Percentiles rank a stretch among this genome's conserved stretches.
Evolutionary conservation across 2,113 vertebrate genomes (phyloP).

Genomic region (Cyprinus carpio): DNA sequence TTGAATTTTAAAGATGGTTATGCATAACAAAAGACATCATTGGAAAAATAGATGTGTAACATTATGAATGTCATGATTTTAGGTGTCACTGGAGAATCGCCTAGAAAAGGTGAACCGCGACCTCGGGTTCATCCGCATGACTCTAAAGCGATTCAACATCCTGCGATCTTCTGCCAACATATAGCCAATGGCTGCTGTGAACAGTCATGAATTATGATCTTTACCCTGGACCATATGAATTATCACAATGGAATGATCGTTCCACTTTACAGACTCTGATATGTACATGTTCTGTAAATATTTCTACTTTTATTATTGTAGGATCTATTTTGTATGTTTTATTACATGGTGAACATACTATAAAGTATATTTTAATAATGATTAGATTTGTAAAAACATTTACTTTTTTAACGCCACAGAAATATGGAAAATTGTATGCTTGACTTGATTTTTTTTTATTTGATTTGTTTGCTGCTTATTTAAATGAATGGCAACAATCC

Average conservation of each 20-base stretch:
- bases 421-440: conserved; percentile 60
- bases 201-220: conserved; percentile 46
- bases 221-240: conserved; percentile 16
- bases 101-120: conserved; percentile 89
- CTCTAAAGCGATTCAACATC: conserved; percentile 90
- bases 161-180: conserved; percentile 88
- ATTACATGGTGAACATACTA: conserved; percentile 58
- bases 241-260: conserved; percentile 21
- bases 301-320: conserved; percentile 70
- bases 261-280: conserved; percentile 59
- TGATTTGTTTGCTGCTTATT: conserved; percentile 47
- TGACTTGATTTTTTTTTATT: conserved; percentile 56
- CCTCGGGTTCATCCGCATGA: conserved; percentile 93
- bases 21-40: neutral
- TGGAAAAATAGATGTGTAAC: neutral
- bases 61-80: neutral
- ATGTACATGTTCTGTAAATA: conserved; percentile 63
- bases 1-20: neutral
- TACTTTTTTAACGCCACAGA: conserved; percentile 69
- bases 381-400: conserved; percentile 72
- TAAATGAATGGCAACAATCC: conserved; percentile 48
- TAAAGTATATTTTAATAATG: conserved; percentile 75
- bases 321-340: conserved; percentile 74
- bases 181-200: conserved; percentile 73
- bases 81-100: conserved; percentile 95